phyloP scores from a whole-genome alignment of 2,888 invertebrate genomes.

The Hydropsyche betteni region DNA sequence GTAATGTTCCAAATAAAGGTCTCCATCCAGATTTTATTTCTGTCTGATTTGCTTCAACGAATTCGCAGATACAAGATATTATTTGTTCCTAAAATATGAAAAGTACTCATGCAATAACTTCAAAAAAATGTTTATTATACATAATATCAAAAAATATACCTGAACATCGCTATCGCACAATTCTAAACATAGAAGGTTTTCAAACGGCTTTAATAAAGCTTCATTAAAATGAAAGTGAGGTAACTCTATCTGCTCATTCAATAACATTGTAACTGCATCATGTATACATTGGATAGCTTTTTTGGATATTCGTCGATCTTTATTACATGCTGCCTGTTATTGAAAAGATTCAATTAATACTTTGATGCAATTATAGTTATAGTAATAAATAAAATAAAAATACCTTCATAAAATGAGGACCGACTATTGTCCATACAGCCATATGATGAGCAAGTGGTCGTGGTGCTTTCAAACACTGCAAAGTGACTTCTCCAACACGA shows the following conservation, averaged over 20 bases:
- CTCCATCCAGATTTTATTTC: slow-evolving; percentile 97
- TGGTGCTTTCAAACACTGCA: slow-evolving; percentile 86
- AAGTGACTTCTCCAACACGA: slow-evolving; percentile 86
- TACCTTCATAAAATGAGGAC: slow-evolving; percentile 93
- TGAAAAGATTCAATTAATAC: too few species aligned
- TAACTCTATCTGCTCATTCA: slow-evolving; percentile 87
- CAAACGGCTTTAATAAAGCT: slow-evolving; percentile 92
- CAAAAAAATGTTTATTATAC: slow-evolving; percentile 9
- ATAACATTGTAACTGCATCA: slow-evolving; percentile 86
- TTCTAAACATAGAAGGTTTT: slow-evolving; percentile 92
- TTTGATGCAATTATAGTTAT: neutral
- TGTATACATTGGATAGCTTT: slow-evolving; percentile 92
- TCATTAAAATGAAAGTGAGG: slow-evolving; percentile 97
- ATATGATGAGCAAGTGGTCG: slow-evolving; percentile 90
- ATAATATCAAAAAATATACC: slow-evolving; percentile 59
- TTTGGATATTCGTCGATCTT: slow-evolving; percentile 87
- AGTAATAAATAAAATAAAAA: neutral
- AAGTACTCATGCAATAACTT: slow-evolving; percentile 24
- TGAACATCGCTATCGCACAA: slow-evolving; percentile 93
- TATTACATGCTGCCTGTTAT: slow-evolving; percentile 86
- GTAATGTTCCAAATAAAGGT: slow-evolving; percentile 91
- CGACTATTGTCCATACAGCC: slow-evolving; percentile 91
- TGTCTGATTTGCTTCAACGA: slow-evolving; percentile 92
- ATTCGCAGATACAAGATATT: slow-evolving; percentile 93
- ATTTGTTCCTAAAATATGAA: slow-evolving; percentile 77